A percentile compares a stretch with the other conserved stretches of the same genome.
These are phyloP conservation scores for Eristalis arbustorum DNA, from an alignment of 2,888 invertebrate genomes.

Conservation along the genomic window DNA sequence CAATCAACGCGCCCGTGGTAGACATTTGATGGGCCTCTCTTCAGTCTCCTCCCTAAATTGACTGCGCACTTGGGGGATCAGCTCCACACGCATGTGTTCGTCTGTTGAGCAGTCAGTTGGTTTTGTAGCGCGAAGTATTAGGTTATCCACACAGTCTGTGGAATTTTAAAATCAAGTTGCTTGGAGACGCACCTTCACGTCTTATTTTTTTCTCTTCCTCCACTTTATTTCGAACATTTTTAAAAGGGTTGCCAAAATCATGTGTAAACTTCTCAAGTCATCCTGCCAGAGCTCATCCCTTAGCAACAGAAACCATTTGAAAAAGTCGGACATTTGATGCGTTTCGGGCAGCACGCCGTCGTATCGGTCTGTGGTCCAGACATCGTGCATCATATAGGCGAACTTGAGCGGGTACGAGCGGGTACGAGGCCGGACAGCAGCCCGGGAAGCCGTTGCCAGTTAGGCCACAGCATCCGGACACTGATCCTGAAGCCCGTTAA, in stretches of 20 bases:
- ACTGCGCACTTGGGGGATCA: neutral
- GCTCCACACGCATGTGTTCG: neutral
- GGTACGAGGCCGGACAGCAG: constrained; percentile 80
- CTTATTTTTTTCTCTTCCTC: no score
- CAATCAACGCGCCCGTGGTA: neutral
- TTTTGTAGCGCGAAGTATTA: no score
- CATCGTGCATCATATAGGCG: constrained; percentile 78
- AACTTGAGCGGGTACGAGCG: constrained; percentile 75
- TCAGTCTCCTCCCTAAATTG: neutral
- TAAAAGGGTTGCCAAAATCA: no score
- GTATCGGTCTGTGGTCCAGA: constrained; percentile 74
- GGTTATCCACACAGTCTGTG: no score
- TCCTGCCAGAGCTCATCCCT: neutral
- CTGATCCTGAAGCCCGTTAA: constrained; percentile 83
- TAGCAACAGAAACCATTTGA: neutral
- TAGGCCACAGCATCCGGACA: constrained; percentile 81
- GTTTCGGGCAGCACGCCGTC: constrained; percentile 58
- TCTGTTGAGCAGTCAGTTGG: neutral
- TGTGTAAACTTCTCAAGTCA: no score
- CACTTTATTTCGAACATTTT: no score
- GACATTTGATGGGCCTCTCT: neutral
- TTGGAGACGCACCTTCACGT: no score
- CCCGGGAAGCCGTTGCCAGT: constrained; percentile 78
- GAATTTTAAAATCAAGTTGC: no score
- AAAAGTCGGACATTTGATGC: neutral